Base-by-base conservation (phyloP, 2,797 vertebrate genomes). In the Gallinago stenura region DNA sequence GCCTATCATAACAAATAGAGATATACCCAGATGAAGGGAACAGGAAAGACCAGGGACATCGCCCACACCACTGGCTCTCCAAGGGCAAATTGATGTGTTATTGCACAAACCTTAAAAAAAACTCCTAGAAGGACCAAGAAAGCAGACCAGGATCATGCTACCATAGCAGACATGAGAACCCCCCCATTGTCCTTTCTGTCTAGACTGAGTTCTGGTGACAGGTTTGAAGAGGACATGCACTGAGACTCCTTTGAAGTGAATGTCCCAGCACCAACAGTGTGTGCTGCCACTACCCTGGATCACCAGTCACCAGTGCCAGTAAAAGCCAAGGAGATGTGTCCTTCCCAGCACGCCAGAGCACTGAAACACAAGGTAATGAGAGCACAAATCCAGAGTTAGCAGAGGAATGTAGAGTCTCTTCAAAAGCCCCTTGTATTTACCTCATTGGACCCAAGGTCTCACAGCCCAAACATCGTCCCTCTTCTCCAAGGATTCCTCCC, bases 161-260 rank as follows among this genome's bases (percentile, higher is more conserved):
- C 14, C 19, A 65, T 12, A 56, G n/a, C 19, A 56, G 48, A 35
- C 19, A 18, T 12, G 14, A 50, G 26, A 75, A 70, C 13, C 8
- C 37, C 22, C n/a, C 46, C 30, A 17, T 12, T 54, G 15, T n/a
- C 12, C 14, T 14, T 79, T 28, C 50, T 9, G 3, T 65, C 41
- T 35, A 35, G 15, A 25, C 20, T 0, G 0, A 56, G 41, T 53
- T 31, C n/a, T 54, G 19, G 24, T 33, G 24, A 39, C 0, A 2
- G 21, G 41, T 56, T 46, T 51, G 57, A 31, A 26, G 35, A 51
- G 15, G 17, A 57, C 1, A 0, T 41, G 3, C 46, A 12, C 17
- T 45, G 17, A 71, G 26, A 46, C 4, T 33, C 20, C 35, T 72
- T 8, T 61, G 53, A 83, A 37, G 24, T 4, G 31, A 75, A 76